These are phyloP conservation scores for Gonatopus flavifemur DNA, from an alignment of 1,140 invertebrate genomes.

Conservation along the genomic window DNA sequence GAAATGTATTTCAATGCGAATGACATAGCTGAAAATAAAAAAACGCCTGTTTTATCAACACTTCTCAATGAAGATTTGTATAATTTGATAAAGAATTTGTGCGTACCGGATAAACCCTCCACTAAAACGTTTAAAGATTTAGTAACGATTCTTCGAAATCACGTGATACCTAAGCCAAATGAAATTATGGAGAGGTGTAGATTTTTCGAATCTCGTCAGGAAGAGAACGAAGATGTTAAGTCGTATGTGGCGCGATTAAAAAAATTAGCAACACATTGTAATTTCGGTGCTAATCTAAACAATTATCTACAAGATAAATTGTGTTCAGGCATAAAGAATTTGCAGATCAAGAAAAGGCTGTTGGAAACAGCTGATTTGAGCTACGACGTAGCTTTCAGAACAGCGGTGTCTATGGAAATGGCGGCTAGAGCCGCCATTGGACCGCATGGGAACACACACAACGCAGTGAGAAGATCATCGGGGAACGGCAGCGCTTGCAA, in stretches of 20 bases:
- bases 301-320: neutral
- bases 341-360: neutral
- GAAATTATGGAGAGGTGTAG: conserved; percentile 18
- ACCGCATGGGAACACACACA: too few relatives aligned
- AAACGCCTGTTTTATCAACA: conserved; percentile 12
- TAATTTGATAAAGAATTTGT: conserved; percentile 18
- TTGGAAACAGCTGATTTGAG: neutral
- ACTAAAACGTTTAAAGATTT: neutral
- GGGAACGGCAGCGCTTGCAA: neutral
- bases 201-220: conserved; percentile 19
- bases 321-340: neutral
- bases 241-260: neutral
- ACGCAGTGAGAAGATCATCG: too few relatives aligned
- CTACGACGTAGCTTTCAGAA: neutral
- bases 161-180: conserved; percentile 18
- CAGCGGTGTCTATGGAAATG: neutral
- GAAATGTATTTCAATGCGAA: conserved; percentile 14
- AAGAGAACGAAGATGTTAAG: neutral
- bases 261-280: neutral
- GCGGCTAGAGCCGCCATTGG: neutral
- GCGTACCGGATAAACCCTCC: conserved; percentile 9
- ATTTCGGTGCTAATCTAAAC: neutral
- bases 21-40: conserved; percentile 1
- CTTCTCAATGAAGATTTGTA: conserved; percentile 21
- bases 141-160: too few relatives aligned